These are phyloP conservation scores for Nibea albiflora DNA, from an alignment of 2,113 vertebrate genomes.

Conservation along the genomic window DNA sequence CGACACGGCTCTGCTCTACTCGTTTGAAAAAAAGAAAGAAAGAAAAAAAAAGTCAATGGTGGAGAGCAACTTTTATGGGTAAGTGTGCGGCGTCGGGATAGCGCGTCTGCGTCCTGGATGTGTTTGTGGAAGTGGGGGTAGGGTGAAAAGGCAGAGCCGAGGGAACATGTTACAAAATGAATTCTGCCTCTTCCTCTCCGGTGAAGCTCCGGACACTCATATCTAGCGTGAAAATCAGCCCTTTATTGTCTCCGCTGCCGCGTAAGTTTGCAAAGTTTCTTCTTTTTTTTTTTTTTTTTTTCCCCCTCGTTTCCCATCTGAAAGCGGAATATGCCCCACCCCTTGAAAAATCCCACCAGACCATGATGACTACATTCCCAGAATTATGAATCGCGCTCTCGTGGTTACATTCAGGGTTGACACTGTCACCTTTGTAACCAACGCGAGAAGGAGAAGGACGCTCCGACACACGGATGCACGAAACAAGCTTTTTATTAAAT, in stretches of 20 bases:
- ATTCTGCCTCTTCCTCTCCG: constrained; percentile 26
- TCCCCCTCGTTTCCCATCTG: constrained; percentile 67
- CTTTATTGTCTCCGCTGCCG: constrained; percentile 64
- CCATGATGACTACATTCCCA: constrained; percentile 68
- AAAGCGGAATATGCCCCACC: constrained; percentile 83
- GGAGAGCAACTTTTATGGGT: constrained; percentile 75
- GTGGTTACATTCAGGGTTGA: constrained; percentile 41
- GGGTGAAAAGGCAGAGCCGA: constrained; percentile 25
- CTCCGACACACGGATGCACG: background rate
- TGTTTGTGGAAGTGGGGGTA: constrained; percentile 67
- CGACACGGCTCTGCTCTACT: constrained; percentile 57
- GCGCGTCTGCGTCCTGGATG: constrained; percentile 63
- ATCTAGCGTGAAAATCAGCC: constrained; percentile 32
- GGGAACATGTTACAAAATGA: constrained; percentile 47
- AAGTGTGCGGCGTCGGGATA: constrained; percentile 55
- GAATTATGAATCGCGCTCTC: constrained; percentile 68
- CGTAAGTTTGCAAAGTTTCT: constrained; percentile 78
- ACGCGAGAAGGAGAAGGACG: background rate
- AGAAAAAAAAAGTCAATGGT: constrained; percentile 61
- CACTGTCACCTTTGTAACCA: constrained; percentile 34
- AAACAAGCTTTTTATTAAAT: background rate
- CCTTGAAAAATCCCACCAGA: constrained; percentile 80
- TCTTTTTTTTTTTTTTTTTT: constrained; percentile 71
- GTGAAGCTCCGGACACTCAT: constrained; percentile 8
- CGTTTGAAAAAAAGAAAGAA: constrained; percentile 31